Conservation (phyloP, 2,113 vertebrate genomes). For the Isurus oxyrinchus region DNA sequence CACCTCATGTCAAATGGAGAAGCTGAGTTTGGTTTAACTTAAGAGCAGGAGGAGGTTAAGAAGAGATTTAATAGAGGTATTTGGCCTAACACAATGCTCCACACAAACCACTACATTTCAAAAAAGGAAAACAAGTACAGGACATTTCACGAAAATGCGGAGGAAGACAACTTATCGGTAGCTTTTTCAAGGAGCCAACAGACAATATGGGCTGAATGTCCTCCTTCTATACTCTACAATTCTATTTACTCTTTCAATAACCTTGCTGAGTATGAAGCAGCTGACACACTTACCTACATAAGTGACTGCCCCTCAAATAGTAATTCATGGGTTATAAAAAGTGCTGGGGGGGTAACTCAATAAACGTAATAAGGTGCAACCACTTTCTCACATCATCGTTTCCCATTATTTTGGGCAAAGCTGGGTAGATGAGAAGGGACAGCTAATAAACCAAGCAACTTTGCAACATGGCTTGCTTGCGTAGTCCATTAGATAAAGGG, state of each 20-base stretch:
- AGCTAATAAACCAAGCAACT: background rate
- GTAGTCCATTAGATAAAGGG: slow-evolving; percentile 17
- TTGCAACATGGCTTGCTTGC: background rate
- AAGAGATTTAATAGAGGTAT: background rate
- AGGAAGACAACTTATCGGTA: background rate
- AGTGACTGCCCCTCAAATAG: background rate
- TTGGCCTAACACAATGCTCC: background rate
- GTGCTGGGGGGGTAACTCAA: too few relatives aligned
- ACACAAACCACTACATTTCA: background rate
- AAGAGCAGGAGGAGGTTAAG: background rate
- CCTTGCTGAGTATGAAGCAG: background rate
- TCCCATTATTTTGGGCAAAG: background rate
- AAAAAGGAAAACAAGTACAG: background rate
- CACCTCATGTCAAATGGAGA: background rate
- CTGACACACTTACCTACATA: background rate
- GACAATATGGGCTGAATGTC: background rate
- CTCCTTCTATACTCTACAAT: background rate
- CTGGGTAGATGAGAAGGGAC: background rate
- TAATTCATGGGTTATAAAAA: background rate
- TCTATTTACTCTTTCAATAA: background rate
- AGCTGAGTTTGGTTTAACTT: too few relatives aligned
- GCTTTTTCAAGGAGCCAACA: background rate
- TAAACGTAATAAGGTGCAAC: background rate
- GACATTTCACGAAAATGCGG: background rate
- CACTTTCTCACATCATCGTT: background rate